A percentile compares a stretch with the other conserved stretches of the same genome.
These are phyloP conservation scores for Dolichoris vasculosae DNA, from an alignment of 1,140 invertebrate species.

Conservation along the genomic window DNA sequence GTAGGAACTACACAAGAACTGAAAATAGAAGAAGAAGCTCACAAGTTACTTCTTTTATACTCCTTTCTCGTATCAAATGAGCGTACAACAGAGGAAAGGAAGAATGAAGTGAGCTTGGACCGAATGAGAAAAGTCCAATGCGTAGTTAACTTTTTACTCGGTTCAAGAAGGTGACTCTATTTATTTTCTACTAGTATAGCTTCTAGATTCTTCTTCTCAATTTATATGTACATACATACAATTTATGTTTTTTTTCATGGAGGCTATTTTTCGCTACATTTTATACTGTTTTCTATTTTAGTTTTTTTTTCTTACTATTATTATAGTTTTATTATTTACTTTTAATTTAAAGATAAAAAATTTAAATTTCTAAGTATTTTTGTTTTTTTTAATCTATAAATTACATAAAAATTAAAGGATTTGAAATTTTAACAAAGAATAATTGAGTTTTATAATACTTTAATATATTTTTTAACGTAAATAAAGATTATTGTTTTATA, in stretches of 20 bases:
- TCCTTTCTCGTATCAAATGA: neutral
- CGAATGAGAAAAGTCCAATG: constrained; percentile 37
- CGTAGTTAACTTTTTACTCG: constrained; percentile 46
- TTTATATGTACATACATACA: neutral
- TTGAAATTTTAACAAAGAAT: no score
- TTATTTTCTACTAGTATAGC: constrained; percentile 3
- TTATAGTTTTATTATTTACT: neutral
- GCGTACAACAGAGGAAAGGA: neutral
- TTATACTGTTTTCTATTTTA: neutral
- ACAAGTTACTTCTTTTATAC: neutral
- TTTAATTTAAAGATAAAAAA: no score
- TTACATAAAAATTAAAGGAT: no score
- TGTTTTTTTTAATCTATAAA: no score
- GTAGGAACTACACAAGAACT: neutral
- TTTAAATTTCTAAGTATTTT: no score
- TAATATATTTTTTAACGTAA: no score
- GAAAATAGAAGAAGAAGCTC: no score
- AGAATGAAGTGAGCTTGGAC: constrained; percentile 18
- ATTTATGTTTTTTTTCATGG: neutral
- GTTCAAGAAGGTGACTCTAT: neutral
- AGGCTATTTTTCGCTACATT: neutral
- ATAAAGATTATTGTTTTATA: no score
- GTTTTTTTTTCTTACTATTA: neutral
- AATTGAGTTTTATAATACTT: no score
- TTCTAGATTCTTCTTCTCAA: neutral